Conservation (phyloP, 2,797 vertebrate species). For the Sciaenops ocellatus region DNA sequence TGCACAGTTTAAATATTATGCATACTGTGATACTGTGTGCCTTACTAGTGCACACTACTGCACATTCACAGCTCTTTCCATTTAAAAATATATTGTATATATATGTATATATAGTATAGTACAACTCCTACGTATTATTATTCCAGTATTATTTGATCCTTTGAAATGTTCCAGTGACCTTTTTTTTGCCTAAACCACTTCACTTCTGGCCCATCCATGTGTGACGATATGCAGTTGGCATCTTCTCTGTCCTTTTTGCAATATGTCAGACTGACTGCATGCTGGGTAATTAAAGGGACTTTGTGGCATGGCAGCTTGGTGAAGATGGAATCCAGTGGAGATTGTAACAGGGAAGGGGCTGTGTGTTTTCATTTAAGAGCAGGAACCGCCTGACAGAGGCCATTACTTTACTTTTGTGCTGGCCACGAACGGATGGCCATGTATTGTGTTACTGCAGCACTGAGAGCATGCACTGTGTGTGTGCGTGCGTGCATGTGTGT, state of each 20-base stretch:
- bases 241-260: not conserved
- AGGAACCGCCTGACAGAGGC: conserved; percentile 74
- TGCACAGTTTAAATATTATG: no score
- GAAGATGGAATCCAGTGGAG: conserved; percentile 43
- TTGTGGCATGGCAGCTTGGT: conserved; percentile 46
- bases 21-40: no score
- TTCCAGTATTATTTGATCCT: not conserved
- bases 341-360: conserved; percentile 47
- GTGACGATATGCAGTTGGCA: conserved; percentile 4
- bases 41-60: no score
- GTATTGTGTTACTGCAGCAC: conserved; percentile 6
- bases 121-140: not conserved
- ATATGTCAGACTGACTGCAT: conserved; percentile 48
- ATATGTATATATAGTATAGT: not conserved
- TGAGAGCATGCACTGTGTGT: not conserved
- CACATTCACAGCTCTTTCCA: no score
- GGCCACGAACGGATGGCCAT: not conserved
- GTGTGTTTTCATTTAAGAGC: conserved; percentile 75
- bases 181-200: not conserved
- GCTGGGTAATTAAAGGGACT: conserved; percentile 74
- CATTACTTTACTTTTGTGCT: conserved; percentile 68
- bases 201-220: not conserved
- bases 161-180: not conserved
- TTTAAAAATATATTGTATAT: no score
- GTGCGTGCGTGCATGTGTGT: not conserved